Evolutionary conservation across 2,113 vertebrate species (phyloP).

Genomic region (Ictidomys tridecemlineatus): DNA sequence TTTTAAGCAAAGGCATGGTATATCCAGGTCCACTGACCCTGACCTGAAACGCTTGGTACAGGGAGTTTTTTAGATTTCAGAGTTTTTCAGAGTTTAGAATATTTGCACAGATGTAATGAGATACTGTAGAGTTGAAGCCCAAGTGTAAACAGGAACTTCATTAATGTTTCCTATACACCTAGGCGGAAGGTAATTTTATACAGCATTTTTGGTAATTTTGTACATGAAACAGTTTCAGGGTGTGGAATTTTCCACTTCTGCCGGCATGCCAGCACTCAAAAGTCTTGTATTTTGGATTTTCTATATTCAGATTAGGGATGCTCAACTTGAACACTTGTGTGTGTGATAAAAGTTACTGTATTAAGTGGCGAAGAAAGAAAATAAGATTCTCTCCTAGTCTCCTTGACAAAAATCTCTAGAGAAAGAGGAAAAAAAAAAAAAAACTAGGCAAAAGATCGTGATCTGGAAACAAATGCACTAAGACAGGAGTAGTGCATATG

Average conservation of each 20-base stretch:
- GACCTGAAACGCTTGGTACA: not conserved
- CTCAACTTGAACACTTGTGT: not conserved
- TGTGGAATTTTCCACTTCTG: not conserved
- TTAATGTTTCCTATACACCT: not conserved
- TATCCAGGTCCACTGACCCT: not conserved
- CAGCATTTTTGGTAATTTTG: not conserved
- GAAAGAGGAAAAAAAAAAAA: not conserved
- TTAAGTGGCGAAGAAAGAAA: not conserved
- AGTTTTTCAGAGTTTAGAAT: not conserved
- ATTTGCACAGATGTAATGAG: not conserved
- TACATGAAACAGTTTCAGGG: not conserved
- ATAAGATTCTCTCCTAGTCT: not conserved
- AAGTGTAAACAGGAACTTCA: not conserved
- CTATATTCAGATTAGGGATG: not conserved
- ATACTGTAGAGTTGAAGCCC: not conserved
- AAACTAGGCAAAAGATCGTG: not conserved
- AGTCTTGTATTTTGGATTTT: not conserved
- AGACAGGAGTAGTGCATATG: not conserved
- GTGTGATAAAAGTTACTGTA: not conserved
- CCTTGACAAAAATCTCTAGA: not conserved
- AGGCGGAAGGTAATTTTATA: not conserved
- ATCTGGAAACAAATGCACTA: not conserved
- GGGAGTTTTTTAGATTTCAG: not conserved
- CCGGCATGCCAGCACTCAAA: not conserved
- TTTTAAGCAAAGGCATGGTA: not conserved